These are phyloP conservation scores for Eurytoma adleriae DNA, from an alignment of 2,888 invertebrate genomes.

Conservation along the genomic window DNA sequence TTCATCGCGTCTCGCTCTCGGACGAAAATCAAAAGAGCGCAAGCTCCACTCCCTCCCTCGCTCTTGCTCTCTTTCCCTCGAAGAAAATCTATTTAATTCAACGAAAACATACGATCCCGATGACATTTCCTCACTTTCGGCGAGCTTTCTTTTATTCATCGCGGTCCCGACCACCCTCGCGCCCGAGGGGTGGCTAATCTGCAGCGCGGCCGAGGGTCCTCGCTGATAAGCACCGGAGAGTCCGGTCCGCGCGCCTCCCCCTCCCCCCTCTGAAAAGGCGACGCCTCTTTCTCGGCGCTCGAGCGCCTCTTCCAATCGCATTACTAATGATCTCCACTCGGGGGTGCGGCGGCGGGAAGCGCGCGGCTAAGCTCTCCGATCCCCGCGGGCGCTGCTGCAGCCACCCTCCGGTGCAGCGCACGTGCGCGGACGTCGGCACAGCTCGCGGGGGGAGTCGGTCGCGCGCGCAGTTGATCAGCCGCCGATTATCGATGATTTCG, in stretches of 20 bases:
- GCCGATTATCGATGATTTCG: constrained; percentile 69
- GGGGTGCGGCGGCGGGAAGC: constrained; percentile 61
- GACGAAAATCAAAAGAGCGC: constrained; percentile 21
- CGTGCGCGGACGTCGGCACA: constrained; percentile 51
- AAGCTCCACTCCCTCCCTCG: no score
- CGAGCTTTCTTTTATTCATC: constrained; percentile 57
- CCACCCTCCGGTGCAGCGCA: background rate
- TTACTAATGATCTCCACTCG: constrained; percentile 72
- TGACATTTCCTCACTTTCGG: constrained; percentile 45
- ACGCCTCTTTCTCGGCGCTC: background rate
- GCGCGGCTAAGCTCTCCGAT: constrained; percentile 4
- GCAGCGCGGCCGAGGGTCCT: background rate
- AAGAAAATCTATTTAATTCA: constrained; percentile 41
- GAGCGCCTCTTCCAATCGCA: constrained; percentile 64
- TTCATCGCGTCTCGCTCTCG: background rate
- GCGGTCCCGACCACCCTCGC: background rate
- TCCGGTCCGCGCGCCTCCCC: no score
- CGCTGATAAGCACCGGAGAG: no score
- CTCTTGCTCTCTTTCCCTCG: background rate
- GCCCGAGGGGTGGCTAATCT: background rate
- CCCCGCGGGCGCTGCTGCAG: background rate
- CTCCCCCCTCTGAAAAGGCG: constrained; percentile 36
- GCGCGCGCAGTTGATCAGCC: constrained; percentile 66
- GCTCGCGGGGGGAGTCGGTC: constrained; percentile 3
- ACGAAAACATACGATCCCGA: constrained; percentile 39